Evolutionary conservation across 2,797 vertebrate species (phyloP), one percentile per base, ranked within the genome.

Genomic region (Orientallactaga sibirica): DNA sequence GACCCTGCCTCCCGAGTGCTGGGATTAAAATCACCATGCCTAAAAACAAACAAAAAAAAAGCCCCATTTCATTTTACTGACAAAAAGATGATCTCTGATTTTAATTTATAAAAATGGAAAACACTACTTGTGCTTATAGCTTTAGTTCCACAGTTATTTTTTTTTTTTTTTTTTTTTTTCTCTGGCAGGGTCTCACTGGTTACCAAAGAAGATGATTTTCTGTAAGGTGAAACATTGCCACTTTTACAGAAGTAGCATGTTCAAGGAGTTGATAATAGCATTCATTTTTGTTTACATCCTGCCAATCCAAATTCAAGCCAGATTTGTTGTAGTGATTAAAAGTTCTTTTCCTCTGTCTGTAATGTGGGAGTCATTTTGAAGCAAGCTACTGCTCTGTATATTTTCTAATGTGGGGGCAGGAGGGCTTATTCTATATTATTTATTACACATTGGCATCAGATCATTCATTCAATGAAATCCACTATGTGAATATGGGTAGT

Each of bases 1-100:
- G n/a, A n/a, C n/a, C n/a, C n/a, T 37, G 33, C 33, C 33, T 37
- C 33, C 33, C 33, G 2, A 37, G 33, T 37, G 33, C 33, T 37
- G 33, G 33, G 33, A 37, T 37, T 37, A 37, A 37, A 37, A 2
- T 37, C 33, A 37, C 33, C 33, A 37, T 37, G 33, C 33, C 33
- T 37, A n/a, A n/a, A n/a, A n/a, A n/a, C n/a, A n/a, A n/a, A n/a
- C n/a, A n/a, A n/a, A n/a, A n/a, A n/a, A n/a, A n/a, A n/a, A n/a
- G n/a, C 75, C n/a, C 70, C 14, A 61, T 92, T 97, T 97, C 79
- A 95, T 66, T 19, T 95, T n/a, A n/a, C n/a, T n/a, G n/a, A n/a
- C n/a, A n/a, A n/a, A n/a, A n/a, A n/a, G n/a, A n/a, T n/a, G n/a
- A n/a, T n/a, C n/a, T n/a, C n/a, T n/a, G n/a, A n/a, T n/a, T n/a